Evolutionary conservation across 1,140 invertebrate species (phyloP), one percentile per base, ranked within the genome.

Genomic region (Philaenus spumarius): DNA sequence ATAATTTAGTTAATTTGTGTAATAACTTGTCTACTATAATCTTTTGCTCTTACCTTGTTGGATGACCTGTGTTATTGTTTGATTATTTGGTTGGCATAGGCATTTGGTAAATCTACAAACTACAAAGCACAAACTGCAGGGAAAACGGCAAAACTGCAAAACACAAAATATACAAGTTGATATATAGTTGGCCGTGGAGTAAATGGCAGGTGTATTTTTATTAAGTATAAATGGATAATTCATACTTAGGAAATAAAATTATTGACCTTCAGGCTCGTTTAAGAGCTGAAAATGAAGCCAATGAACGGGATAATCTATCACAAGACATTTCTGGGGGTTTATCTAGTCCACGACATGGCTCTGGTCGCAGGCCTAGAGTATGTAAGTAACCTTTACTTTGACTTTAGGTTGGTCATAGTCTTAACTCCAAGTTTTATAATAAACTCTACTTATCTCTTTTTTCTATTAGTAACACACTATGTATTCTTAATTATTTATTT

Each of bases 201-300:
- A 57, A 54, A 60, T 63, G 58, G 55, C 40, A 60, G 47, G 45
- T 60, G 54, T 45, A 15, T 61, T 48, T 45, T 57, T 24, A 34
- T 45, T 14, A 22, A 55, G 55, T 57, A 22, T 19, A 47, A 53
- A 71, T 70, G 69, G 66, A 63, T 48, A 68, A 58, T 60, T 77
- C 75, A 57, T 72, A 76, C 61, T 72, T 83, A 67, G 78, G 77
- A 67, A 78, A 75, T 61, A 84, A 81, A 73, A 78, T 86, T 65
- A 73, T 82, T 64, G 80, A 81, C 61, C 70, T 86, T 62, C 79
- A 85, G 71, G 78, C 79, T 59, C 74, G 80, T 52, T 72, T 87
- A 46, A 77, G 78, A 66, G 80, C 78, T 34, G 83, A 85, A 74
- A 84, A 83, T 70, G 80, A 82, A 68, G 77, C 80, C 23, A 70